Percentiles rank a stretch among this genome's conserved stretches.
Evolutionary conservation across 1,140 invertebrate species (phyloP).

Genomic region (Hylaeus anthracinus): DNA sequence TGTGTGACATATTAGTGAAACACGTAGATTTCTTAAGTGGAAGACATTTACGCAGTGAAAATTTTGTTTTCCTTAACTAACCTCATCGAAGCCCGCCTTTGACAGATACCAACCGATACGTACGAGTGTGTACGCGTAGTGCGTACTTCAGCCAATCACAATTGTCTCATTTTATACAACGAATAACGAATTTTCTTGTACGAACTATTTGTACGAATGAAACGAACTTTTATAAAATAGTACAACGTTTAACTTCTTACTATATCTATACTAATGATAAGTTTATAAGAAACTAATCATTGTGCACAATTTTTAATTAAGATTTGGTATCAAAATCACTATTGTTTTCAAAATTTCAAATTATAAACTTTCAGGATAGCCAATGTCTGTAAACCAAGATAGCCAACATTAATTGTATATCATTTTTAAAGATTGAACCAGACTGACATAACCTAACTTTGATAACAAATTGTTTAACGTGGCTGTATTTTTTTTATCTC

Average conservation of each 20-base stretch:
- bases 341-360: slow-evolving; percentile 23
- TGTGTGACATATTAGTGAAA: slow-evolving; percentile 49
- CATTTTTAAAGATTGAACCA: too few relatives aligned
- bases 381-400: slow-evolving; percentile 1
- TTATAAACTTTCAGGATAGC: slow-evolving; percentile 1
- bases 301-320: not conserved
- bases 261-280: not conserved
- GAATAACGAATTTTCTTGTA: slow-evolving; percentile 20
- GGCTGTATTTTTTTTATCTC: slow-evolving; percentile 13
- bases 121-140: not conserved
- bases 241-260: not conserved
- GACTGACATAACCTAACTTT: not conserved
- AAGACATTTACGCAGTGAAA: not conserved
- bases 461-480: not conserved
- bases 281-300: not conserved
- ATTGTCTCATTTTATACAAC: not conserved
- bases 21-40: not conserved
- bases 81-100: slow-evolving; percentile 24
- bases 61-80: slow-evolving; percentile 38
- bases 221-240: not conserved
- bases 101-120: not conserved
- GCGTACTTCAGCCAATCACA: slow-evolving; percentile 4
- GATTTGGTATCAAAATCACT: not conserved
- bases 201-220: not conserved
- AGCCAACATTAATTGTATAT: slow-evolving; percentile 6